Evolutionary conservation across 2,113 vertebrate genomes (phyloP), one percentile per base, ranked within the genome.

Genomic region (Casuarius casuarius): DNA sequence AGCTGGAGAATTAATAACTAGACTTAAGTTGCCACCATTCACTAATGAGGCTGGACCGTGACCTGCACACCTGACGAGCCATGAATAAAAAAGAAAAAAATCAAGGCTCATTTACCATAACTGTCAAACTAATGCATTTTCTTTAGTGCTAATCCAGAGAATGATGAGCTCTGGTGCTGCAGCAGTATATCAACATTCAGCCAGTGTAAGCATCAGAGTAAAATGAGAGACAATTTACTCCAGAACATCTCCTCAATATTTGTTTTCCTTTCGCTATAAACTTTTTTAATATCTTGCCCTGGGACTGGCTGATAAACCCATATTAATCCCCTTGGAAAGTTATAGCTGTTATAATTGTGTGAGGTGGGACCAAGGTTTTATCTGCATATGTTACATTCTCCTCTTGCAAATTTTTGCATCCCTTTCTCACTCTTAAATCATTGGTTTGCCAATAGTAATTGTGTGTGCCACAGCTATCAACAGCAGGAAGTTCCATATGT

Each of bases 1-100:
- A 90, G 68, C 48, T 94, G 73, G 70, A 94, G 73, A 95, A 97
- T 96, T 92, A 95, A 96, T 96, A 95, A 90, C 83, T 82, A 89
- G 76, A 79, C 62, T 89, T 94, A 81, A 78, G 80, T 95, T 94
- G 90, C 90, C 79, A 81, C 82, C 70, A 38, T 79, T 90, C 28
- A 2, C 76, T 97, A 97, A 95, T 94, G 94, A 97, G 75, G 68
- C 61, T 93, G 88, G 52, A 93, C 97, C 31, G 26, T 95, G 92
- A 96, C 76, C 79, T 62, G 93, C 89, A 81, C 88, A 93, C 61
- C 52, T 73, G 95, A 96, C 83, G 82, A 95, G 72, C 74, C 61
- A 58, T 84, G 90, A 95, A 95, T 70, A 62, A 75, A 92, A 74
- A 66, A 74, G n/a, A 16, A 79, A 94, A 94, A 90, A 33, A 59